These are phyloP conservation scores for Sycobia sp. DNA, from an alignment of 1,140 invertebrate species.

Conservation along the genomic window DNA sequence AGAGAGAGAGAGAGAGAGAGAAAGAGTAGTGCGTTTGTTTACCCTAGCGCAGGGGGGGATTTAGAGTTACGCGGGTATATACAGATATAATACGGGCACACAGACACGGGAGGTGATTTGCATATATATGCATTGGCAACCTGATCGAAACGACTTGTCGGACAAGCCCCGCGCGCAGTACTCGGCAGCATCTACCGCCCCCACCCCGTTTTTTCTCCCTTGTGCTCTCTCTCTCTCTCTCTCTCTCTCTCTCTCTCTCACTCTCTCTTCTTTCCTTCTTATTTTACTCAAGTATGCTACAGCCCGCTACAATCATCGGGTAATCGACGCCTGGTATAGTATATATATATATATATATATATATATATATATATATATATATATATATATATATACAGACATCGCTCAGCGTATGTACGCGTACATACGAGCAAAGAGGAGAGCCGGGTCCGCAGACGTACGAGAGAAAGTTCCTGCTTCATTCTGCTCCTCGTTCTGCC, in stretches of 20 bases:
- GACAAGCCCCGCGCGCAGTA: slow-evolving; percentile 15
- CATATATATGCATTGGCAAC: too few species aligned
- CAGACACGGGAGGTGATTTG: slow-evolving; percentile 18
- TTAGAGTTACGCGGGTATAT: slow-evolving; percentile 1
- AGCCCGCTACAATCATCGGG: neutral
- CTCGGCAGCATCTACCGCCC: neutral
- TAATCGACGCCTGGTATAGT: neutral
- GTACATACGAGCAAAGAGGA: too few species aligned
- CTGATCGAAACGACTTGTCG: slow-evolving; percentile 32
- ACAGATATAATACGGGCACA: too few species aligned
- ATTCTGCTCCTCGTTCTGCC: too few species aligned
- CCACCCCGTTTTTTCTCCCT: neutral
- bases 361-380: too few species aligned
- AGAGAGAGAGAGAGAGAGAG: too few species aligned
- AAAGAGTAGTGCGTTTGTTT: slow-evolving; percentile 19
- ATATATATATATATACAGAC: too few species aligned
- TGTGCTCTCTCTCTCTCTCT: too few species aligned
- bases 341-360: too few species aligned
- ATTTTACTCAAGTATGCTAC: too few species aligned
- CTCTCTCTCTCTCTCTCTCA: neutral
- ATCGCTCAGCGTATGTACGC: too few species aligned
- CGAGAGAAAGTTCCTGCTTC: slow-evolving; percentile 13
- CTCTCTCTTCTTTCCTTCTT: too few species aligned
- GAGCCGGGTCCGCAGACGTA: neutral
- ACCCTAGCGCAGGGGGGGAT: neutral